A percentile compares a stretch with the other conserved stretches of the same genome.
phyloP scores from a whole-genome alignment of 37 sponge, comb jelly and placozoan genomes.

The Crambe crambe region DNA sequence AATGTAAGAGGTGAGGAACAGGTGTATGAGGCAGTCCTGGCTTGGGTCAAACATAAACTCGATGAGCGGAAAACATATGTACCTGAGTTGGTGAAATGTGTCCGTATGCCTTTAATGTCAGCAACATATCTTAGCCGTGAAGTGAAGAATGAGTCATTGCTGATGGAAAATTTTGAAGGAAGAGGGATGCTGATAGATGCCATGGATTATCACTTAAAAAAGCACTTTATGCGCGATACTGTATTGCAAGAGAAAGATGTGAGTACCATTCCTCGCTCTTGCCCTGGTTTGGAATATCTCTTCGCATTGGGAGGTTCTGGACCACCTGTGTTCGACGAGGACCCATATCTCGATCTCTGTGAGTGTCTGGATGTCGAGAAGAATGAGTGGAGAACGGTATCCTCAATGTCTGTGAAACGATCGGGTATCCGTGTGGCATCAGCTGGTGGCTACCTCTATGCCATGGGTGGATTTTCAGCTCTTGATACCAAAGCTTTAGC shows the following conservation, averaged over 20 bases:
- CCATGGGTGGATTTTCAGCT: conserved; percentile 89
- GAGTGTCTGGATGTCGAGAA: conserved; percentile 76
- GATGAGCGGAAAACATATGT: conserved; percentile 27
- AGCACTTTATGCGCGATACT: conserved; percentile 63
- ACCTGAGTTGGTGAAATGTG: conserved; percentile 51
- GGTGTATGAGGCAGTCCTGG: conserved; percentile 73
- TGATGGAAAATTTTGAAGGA: conserved; percentile 69
- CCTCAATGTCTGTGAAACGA: conserved; percentile 70
- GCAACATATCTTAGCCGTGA: conserved; percentile 77
- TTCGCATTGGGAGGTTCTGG: conserved; percentile 71
- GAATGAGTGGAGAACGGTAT: conserved; percentile 70
- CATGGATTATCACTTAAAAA: conserved; percentile 79
- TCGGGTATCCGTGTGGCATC: conserved; percentile 89
- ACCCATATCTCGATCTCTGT: conserved; percentile 67
- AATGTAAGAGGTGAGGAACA: conserved; percentile 80
- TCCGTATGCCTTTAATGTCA: conserved; percentile 80
- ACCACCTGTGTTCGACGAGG: conserved; percentile 52
- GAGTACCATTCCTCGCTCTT: conserved; percentile 51
- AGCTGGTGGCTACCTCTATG: conserved; percentile 81
- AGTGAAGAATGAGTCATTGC: conserved; percentile 62
- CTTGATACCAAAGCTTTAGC: conserved; percentile 56
- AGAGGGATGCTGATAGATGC: conserved; percentile 77
- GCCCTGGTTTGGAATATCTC: conserved; percentile 67
- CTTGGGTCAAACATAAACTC: conserved; percentile 70
- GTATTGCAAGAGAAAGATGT: neutral